Evolutionary conservation across 2,797 vertebrate genomes (phyloP), one percentile per base, ranked within the genome.

Genomic region (Leptodactylus fallax): DNA sequence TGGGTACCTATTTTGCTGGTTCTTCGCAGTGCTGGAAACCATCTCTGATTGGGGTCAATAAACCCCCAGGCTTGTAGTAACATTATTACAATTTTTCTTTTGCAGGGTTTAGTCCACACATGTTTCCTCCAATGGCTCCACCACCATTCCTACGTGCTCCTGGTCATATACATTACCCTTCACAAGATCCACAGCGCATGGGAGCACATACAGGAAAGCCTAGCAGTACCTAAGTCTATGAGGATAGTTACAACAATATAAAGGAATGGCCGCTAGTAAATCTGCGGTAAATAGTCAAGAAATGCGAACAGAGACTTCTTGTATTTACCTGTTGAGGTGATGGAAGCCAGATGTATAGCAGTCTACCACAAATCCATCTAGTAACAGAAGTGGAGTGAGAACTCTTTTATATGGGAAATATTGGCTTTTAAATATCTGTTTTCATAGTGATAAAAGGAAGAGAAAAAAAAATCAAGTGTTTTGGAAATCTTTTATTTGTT

Each of bases 151-250:
- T 99, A 95, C 96, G 98, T 92, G 97, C 98, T 81, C 97, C 98
- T 0, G 98, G 98, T 90, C 97, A 97, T 93, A 98, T 99, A 92
- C 98, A 99, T 92, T 99, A 99, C 90, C 98, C 98, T 0, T 99
- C 98, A 91, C 98, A 99, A 94, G 98, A 99, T 92, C 98, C 98
- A 90, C 97, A 99, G 93, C 96, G 98, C 90, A 99, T 99, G 98
- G 98, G 98, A 0, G 97, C 98, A 83, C 98, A 99, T 9, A 97
- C 97, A 0, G 95, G 95, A 55, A 96, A 96, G 79, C 96, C 96
- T 90, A 96, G 94, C 92, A 96, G 92, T 87, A 94, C 95, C 89
- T 97, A 96, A 85, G 17, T 13, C 10, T 45, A 5, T 2, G 47
- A 71, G 17, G 47, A 61, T 27, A 16, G 49, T 69, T 5, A 14